Percentiles rank a stretch among this genome's conserved stretches.
Conservation (phyloP, 2,888 invertebrate genomes). For the Coelinius sp. region DNA sequence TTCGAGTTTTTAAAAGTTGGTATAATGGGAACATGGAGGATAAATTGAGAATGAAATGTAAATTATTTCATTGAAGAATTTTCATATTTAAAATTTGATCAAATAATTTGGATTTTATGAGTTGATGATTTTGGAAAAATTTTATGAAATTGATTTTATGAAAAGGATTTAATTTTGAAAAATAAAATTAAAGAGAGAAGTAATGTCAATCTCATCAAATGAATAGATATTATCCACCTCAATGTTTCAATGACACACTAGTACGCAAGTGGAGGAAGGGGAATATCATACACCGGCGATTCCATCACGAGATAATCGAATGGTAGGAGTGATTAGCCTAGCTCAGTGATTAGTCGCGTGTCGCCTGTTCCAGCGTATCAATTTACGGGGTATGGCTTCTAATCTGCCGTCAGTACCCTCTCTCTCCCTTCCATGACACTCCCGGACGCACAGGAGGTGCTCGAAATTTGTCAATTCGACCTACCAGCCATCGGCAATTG, state of each 20-base stretch:
- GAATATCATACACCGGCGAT: conserved; percentile 52
- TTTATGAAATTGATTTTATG: too few relatives aligned
- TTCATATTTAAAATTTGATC: too few relatives aligned
- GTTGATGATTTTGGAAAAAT: too few relatives aligned
- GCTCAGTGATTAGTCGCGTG: conserved; percentile 61
- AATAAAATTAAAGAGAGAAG: neutral
- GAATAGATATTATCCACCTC: neutral
- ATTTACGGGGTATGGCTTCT: conserved; percentile 48
- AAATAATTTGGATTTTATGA: too few relatives aligned
- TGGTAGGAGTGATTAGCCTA: conserved; percentile 63
- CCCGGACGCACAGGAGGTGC: conserved; percentile 15
- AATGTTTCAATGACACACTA: conserved; percentile 23
- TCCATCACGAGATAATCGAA: conserved; percentile 66
- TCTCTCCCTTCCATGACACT: conserved; percentile 21
- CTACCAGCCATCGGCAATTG: neutral
- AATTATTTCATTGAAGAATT: too few relatives aligned
- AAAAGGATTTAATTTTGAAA: too few relatives aligned
- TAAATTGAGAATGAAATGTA: too few relatives aligned
- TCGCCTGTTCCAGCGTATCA: conserved; percentile 43
- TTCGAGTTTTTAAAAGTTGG: neutral
- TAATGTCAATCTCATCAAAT: neutral
- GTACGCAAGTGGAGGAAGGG: conserved; percentile 17
- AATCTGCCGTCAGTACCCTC: conserved; percentile 42
- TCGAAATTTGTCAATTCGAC: neutral
- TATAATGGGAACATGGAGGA: too few relatives aligned